These are phyloP conservation scores for Eretmodus cyanostictus DNA, from an alignment of 2,113 vertebrate genomes.

Conservation along the genomic window DNA sequence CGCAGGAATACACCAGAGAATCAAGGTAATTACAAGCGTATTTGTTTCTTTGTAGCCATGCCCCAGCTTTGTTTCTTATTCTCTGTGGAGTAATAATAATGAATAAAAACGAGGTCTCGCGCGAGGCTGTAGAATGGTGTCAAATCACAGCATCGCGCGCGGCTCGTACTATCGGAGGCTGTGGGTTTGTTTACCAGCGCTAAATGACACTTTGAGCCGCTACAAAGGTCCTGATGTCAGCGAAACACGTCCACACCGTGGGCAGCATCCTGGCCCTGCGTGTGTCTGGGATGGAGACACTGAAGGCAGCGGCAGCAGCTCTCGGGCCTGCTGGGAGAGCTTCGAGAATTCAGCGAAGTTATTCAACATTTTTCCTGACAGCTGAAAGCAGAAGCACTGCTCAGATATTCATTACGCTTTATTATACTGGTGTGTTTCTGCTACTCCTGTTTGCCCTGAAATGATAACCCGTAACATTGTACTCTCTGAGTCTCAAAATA, in stretches of 20 bases:
- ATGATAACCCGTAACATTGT: fast-evolving
- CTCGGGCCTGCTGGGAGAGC: not conserved
- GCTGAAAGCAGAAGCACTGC: not conserved
- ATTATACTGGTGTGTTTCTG: not conserved
- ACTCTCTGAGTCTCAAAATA: not conserved
- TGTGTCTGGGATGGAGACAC: not conserved
- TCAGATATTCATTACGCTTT: not conserved
- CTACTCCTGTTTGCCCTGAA: not conserved
- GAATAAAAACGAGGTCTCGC: not conserved
- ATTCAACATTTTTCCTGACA: not conserved
- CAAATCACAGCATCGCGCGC: not conserved
- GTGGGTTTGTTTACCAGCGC: not conserved
- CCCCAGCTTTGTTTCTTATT: not conserved
- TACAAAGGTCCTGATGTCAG: not conserved
- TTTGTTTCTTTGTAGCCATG: not conserved
- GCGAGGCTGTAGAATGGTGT: not conserved
- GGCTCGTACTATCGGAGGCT: not conserved
- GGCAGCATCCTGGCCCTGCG: not conserved
- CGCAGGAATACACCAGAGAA: not conserved
- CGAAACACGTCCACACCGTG: not conserved
- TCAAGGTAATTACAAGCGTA: not conserved
- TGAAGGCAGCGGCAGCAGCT: not conserved
- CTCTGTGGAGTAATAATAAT: not conserved
- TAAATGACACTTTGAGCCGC: not conserved
- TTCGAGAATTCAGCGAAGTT: not conserved